These are phyloP conservation scores for Homarus gammarus DNA, from an alignment of 2,888 invertebrate genomes.

Conservation along the genomic window DNA sequence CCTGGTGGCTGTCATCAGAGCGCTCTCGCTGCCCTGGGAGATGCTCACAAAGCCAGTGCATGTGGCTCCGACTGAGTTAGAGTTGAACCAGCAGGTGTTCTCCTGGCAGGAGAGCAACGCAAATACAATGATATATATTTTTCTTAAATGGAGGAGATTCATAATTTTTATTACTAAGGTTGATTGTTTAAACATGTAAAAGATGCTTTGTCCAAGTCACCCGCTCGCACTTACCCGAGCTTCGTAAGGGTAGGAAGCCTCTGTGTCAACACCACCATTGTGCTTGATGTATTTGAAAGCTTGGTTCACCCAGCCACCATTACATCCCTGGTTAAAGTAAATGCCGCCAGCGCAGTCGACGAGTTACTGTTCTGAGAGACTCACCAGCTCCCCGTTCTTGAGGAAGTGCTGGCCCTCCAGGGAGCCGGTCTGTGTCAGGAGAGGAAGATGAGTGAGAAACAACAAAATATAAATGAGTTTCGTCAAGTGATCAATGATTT, in stretches of 20 bases:
- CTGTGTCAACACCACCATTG: constrained; percentile 92
- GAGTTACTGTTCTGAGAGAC: constrained; percentile 94
- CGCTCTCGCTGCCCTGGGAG: constrained; percentile 82
- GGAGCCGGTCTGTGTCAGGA: constrained; percentile 91
- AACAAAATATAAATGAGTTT: no score
- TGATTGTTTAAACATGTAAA: not conserved
- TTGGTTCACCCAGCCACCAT: constrained; percentile 90
- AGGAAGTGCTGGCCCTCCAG: constrained; percentile 95
- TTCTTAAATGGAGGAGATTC: not conserved
- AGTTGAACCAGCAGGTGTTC: constrained; percentile 36
- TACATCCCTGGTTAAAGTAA: constrained; percentile 95
- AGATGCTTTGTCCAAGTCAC: not conserved
- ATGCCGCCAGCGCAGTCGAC: constrained; percentile 90
- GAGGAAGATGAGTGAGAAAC: no score
- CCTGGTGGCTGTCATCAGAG: constrained; percentile 89
- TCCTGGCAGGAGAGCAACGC: not conserved
- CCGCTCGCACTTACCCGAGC: not conserved
- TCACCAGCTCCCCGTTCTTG: constrained; percentile 87
- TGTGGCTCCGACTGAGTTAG: constrained; percentile 34
- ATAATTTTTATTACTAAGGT: not conserved
- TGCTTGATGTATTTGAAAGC: constrained; percentile 91
- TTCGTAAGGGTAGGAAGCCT: constrained; percentile 11
- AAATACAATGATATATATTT: not conserved
- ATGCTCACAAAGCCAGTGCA: constrained; percentile 21
- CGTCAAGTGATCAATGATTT: no score